Evolutionary conservation across 2,113 vertebrate genomes (phyloP), one percentile per base, ranked within the genome.

Genomic region (Macquaria ambigua): DNA sequence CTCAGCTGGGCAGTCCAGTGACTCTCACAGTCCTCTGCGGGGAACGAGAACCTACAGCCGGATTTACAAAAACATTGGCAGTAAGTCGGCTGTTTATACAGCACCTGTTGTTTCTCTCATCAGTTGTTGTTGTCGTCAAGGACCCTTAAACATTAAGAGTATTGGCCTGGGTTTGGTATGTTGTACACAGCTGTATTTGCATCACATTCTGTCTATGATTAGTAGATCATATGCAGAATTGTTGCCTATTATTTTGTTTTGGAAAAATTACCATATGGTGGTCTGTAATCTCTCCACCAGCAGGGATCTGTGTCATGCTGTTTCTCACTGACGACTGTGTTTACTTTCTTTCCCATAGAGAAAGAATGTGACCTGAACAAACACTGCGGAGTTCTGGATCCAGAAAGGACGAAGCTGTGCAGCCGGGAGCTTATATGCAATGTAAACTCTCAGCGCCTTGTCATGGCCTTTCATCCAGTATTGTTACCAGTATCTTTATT

Each of bases 291-390:
- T 72, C 16, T 69, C 34, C 48, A 10, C 23, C 41, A 70, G 23
- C 37, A 64, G n/a, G 50, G 43, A 72, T 80, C 28, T 56, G 25
- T 83, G 0, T 87, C 79, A 62, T 34, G 43, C 89, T 78, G 77
- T 52, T 75, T 62, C 78, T 82, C 67, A 77, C 79, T 68, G 55
- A 83, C 74, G 58, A n/a, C 66, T 91, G 58, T 88, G 62, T 85
- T 87, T 87, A 31, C 61, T 85, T 72, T 81, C 64, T 74, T 79
- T 14, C 84, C 77, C 66, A 80, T 84, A 98, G 97, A 96, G 78
- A 97, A 97, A 94, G 96, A 97, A 92, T 97, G 95, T n/a, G 97
- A 97, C 90, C 94, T 97, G 93, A 96, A 97, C 92, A 95, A 96
- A 92, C 96, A 97, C 86, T 94, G 96, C 83, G 94, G 95, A 10